Conservation (phyloP, 2,113 vertebrate species). For the Etheostoma spectabile region DNA sequence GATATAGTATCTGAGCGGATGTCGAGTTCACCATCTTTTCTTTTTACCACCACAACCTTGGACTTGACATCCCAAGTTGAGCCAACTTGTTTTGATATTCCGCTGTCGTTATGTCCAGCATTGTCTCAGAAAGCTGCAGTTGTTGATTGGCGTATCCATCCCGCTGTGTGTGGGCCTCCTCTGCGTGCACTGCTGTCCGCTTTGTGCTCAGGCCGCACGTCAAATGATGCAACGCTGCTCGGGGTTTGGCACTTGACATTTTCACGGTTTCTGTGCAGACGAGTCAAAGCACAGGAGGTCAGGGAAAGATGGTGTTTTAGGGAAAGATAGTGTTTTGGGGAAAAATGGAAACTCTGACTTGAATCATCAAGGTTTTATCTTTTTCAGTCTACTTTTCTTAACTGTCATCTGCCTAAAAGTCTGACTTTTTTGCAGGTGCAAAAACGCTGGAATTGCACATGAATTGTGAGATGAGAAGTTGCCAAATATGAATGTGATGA, state of each 20-base stretch:
- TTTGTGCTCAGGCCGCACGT: not conserved
- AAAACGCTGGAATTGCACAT: not conserved
- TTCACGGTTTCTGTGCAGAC: not conserved
- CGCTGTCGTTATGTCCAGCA: not conserved
- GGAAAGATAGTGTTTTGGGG: not conserved
- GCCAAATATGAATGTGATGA: not conserved
- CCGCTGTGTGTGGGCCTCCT: not conserved
- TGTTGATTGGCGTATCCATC: not conserved
- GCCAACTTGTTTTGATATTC: not conserved
- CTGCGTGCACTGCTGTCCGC: not conserved
- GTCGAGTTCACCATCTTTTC: not conserved
- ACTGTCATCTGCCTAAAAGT: no score
- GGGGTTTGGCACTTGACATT: not conserved
- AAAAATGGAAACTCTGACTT: not conserved
- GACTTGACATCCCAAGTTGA: not conserved
- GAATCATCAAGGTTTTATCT: not conserved
- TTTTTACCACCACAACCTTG: not conserved
- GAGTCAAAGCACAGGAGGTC: not conserved
- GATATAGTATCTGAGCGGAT: not conserved
- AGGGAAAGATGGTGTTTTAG: not conserved
- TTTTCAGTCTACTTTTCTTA: no score
- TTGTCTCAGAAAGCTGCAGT: not conserved
- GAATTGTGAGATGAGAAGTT: not conserved
- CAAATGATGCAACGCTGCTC: not conserved
- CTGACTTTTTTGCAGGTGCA: no score